A percentile compares a stretch with the other conserved stretches of the same genome.
Evolutionary conservation across 2,797 vertebrate species (phyloP).

Genomic region (Vultur gryphus): DNA sequence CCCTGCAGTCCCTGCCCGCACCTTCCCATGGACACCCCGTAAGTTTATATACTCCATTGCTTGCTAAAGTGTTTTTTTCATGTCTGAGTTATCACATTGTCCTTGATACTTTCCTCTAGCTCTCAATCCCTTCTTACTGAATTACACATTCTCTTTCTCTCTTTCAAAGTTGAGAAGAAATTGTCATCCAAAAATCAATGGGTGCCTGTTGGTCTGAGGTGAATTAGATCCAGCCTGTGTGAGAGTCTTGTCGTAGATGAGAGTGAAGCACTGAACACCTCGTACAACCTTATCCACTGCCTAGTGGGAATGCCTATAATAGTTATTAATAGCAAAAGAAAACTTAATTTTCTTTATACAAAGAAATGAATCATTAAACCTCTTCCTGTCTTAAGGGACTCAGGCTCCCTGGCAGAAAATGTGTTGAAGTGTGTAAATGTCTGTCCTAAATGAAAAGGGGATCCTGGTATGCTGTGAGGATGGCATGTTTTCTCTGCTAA

Average conservation of each 20-base stretch:
- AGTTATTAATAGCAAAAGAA: neutral
- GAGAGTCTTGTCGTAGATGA: neutral
- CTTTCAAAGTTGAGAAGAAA: neutral
- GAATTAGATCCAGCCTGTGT: neutral
- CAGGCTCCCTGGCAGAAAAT: neutral
- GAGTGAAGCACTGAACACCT: neutral
- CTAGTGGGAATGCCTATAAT: neutral
- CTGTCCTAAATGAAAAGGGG: neutral
- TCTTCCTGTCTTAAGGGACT: neutral
- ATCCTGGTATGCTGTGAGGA: neutral
- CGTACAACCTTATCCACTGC: neutral
- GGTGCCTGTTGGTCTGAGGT: neutral
- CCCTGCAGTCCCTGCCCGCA: rapidly evolving
- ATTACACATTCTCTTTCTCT: neutral
- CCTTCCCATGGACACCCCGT: rapidly evolving
- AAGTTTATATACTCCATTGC: too few relatives aligned
- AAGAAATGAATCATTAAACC: neutral
- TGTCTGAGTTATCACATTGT: neutral
- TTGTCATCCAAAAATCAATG: neutral
- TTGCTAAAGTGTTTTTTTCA: neutral
- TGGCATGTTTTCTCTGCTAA: neutral
- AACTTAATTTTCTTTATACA: neutral
- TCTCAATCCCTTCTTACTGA: neutral
- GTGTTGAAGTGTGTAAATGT: neutral
- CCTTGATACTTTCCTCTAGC: neutral